These are phyloP conservation scores for Pocillopora meandrina DNA, from an alignment of 92 coral and sea anemone genomes.

Conservation along the genomic window DNA sequence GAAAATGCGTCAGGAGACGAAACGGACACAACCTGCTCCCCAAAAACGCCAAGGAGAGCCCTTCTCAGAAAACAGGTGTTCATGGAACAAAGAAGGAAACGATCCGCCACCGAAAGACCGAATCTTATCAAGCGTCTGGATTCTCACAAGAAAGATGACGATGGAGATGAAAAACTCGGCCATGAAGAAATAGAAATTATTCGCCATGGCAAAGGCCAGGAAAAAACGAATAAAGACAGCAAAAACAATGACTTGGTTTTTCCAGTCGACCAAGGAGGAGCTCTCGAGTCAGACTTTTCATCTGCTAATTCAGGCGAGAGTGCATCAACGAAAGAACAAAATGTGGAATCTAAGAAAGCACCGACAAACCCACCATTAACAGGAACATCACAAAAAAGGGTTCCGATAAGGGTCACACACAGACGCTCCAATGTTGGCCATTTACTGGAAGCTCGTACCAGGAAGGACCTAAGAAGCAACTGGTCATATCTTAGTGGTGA, in stretches of 20 bases:
- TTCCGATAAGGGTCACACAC: constrained; percentile 22
- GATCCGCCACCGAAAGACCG: constrained; percentile 40
- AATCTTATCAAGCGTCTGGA: constrained; percentile 5
- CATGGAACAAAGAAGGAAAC: constrained; percentile 37
- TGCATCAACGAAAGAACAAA: not conserved
- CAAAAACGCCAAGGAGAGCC: constrained; percentile 27
- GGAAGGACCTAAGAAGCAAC: not conserved
- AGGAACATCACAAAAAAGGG: not conserved
- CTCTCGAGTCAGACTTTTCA: not conserved
- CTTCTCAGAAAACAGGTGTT: constrained; percentile 35
- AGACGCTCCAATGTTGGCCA: constrained; percentile 19
- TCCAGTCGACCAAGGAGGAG: not conserved
- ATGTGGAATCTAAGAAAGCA: not conserved
- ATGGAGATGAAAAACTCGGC: not conserved
- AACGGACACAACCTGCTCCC: constrained; percentile 22
- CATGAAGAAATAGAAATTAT: not conserved
- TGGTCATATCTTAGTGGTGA: constrained; percentile 33
- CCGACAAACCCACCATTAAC: not conserved
- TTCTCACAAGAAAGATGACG: not conserved
- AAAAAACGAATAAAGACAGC: not conserved
- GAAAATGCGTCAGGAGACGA: constrained; percentile 31
- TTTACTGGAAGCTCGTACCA: constrained; percentile 6
- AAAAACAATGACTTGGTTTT: not conserved
- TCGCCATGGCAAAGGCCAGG: not conserved
- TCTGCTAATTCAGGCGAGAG: not conserved